A percentile compares a stretch with the other conserved stretches of the same genome.
Conservation (phyloP, 2,797 vertebrate genomes). For the Zenarchopterus dispar region DNA sequence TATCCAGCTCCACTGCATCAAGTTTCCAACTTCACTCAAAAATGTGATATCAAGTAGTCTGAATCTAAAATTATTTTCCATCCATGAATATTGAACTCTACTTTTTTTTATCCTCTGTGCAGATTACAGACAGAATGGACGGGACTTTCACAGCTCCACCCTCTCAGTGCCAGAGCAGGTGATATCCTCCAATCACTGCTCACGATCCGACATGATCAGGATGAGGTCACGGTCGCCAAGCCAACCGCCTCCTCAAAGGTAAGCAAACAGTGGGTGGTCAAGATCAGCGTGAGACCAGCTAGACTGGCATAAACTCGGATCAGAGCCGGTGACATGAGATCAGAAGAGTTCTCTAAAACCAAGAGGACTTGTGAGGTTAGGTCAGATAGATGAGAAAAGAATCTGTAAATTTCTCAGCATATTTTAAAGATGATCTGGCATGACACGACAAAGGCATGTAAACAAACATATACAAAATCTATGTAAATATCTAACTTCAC, state of each 20-base stretch:
- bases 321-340: no score
- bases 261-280: conserved; percentile 20
- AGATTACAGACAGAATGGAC: conserved; percentile 92
- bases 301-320: no score
- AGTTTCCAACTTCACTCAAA: no score
- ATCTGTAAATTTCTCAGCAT: neutral
- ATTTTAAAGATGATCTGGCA: neutral
- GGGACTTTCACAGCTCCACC: conserved; percentile 93
- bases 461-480: no score
- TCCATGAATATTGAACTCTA: neutral
- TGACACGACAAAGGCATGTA: neutral
- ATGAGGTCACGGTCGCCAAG: conserved; percentile 92
- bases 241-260: conserved; percentile 92
- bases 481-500: no score
- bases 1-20: no score
- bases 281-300: neutral
- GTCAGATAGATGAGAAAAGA: neutral
- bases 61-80: no score
- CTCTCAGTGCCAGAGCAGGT: conserved; percentile 96
- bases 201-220: conserved; percentile 86
- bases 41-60: no score
- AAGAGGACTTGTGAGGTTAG: neutral
- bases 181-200: conserved; percentile 91
- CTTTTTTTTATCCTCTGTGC: conserved; percentile 14
- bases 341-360: no score